phyloP scores from a whole-genome alignment of 2,113 vertebrate species.

The Triplophysa dalaica region DNA sequence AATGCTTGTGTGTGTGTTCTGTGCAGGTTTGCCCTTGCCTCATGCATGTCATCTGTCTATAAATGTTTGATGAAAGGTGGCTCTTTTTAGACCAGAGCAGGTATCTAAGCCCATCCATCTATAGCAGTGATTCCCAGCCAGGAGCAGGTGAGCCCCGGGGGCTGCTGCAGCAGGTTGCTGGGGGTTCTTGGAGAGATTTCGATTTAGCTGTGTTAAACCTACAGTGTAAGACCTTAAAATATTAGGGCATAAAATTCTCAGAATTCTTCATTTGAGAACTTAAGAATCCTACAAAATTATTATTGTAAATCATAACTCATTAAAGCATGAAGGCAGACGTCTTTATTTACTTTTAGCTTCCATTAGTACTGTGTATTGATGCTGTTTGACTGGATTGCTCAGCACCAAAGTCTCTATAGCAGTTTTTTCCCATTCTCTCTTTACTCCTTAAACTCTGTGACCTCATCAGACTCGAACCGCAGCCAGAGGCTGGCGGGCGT shows the following conservation, averaged over 20 bases:
- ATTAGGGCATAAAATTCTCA: too few relatives aligned
- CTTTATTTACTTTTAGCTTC: not conserved
- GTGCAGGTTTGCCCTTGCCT: slow-evolving; percentile 37
- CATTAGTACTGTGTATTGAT: slow-evolving; percentile 15
- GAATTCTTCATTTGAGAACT: too few relatives aligned
- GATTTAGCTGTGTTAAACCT: too few relatives aligned
- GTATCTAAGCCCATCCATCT: slow-evolving; percentile 49
- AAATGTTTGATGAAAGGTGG: slow-evolving; percentile 51
- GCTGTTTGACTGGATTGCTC: slow-evolving; percentile 17
- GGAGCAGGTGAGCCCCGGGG: slow-evolving; percentile 8
- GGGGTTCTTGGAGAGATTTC: too few relatives aligned
- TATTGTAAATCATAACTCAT: not conserved
- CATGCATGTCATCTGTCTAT: slow-evolving; percentile 46
- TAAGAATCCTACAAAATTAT: too few relatives aligned
- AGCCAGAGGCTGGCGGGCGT: slow-evolving; percentile 18
- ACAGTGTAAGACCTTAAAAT: too few relatives aligned
- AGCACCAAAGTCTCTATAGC: slow-evolving; percentile 6
- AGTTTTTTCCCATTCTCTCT: slow-evolving; percentile 9
- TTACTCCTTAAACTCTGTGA: slow-evolving; percentile 3
- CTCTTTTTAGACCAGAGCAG: slow-evolving; percentile 47
- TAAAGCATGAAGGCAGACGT: not conserved
- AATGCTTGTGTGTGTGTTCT: slow-evolving; percentile 31
- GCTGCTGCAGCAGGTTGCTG: not conserved
- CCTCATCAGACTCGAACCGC: slow-evolving; percentile 35
- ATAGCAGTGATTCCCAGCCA: slow-evolving; percentile 1